Conservation (phyloP, 2,888 invertebrate species). For the Agrenia bidenticulata region DNA sequence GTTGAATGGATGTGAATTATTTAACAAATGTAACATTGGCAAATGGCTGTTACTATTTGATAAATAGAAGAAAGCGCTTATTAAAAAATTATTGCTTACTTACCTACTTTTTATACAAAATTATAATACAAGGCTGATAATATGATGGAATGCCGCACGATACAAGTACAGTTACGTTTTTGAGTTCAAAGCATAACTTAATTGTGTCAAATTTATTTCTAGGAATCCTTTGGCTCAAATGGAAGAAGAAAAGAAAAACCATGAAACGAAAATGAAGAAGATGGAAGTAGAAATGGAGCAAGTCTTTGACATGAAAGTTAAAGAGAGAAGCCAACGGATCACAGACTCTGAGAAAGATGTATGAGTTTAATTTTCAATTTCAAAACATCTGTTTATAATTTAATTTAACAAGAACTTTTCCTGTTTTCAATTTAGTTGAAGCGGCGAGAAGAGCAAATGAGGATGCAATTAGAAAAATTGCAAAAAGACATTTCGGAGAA, state of each 20-base stretch:
- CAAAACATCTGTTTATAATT: constrained; percentile 48
- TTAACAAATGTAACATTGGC: too few species aligned
- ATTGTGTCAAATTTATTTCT: constrained; percentile 50
- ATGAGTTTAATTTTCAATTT: constrained; percentile 49
- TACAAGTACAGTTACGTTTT: too few species aligned
- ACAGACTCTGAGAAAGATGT: constrained; percentile 91
- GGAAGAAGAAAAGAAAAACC: constrained; percentile 96
- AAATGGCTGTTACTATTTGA: too few species aligned
- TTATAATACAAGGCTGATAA: too few species aligned
- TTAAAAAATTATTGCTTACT: too few species aligned
- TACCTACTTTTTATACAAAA: too few species aligned
- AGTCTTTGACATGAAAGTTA: constrained; percentile 97
- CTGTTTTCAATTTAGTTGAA: constrained; percentile 66
- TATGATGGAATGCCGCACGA: too few species aligned
- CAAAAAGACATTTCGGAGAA: constrained; percentile 89
- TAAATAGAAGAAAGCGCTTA: too few species aligned
- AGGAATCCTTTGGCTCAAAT: constrained; percentile 98
- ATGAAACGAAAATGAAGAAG: constrained; percentile 95
- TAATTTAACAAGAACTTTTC: too few species aligned
- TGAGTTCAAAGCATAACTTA: too few species aligned
- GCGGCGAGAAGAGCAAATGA: constrained; percentile 83
- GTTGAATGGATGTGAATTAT: too few species aligned
- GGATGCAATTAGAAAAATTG: constrained; percentile 78
- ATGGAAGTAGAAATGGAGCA: constrained; percentile 99
- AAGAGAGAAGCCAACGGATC: constrained; percentile 92